Percentiles rank a stretch among this genome's conserved stretches.
Conservation (phyloP, 2,113 vertebrate species). For the Arizona elegans region DNA sequence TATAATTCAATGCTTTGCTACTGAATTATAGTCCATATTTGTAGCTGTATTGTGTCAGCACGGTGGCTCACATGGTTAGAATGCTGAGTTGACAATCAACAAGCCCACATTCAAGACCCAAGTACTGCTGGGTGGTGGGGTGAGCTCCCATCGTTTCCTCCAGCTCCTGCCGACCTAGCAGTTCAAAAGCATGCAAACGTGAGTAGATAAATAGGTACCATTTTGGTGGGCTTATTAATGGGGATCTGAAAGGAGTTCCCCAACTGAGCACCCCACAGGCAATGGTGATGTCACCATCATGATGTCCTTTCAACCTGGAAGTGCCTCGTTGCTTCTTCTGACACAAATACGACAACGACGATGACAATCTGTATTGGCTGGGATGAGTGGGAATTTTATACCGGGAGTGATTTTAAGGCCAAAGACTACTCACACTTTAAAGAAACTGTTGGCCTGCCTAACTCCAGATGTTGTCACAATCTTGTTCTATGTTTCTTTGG, state of each 20-base stretch:
- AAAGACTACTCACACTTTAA: background rate
- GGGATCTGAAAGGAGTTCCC: background rate
- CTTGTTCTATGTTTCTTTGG: background rate
- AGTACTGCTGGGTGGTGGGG: background rate
- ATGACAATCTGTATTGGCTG: background rate
- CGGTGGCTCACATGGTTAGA: background rate
- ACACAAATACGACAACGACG: background rate
- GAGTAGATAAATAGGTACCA: too few relatives aligned
- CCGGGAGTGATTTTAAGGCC: background rate
- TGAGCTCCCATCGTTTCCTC: background rate
- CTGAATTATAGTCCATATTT: background rate
- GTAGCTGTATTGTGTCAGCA: background rate
- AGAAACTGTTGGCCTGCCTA: background rate
- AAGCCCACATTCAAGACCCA: background rate
- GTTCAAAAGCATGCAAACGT: background rate
- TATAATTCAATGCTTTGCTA: background rate
- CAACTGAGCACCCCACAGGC: background rate
- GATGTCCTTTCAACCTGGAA: background rate
- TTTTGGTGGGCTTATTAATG: too few relatives aligned
- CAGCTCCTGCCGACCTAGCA: background rate
- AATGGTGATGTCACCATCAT: background rate
- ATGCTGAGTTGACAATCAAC: background rate
- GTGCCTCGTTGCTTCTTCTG: background rate
- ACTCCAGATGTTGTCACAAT: background rate
- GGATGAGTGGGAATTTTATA: background rate